phyloP scores from a whole-genome alignment of 2,797 vertebrate genomes.

The Epinephelus awoara region DNA sequence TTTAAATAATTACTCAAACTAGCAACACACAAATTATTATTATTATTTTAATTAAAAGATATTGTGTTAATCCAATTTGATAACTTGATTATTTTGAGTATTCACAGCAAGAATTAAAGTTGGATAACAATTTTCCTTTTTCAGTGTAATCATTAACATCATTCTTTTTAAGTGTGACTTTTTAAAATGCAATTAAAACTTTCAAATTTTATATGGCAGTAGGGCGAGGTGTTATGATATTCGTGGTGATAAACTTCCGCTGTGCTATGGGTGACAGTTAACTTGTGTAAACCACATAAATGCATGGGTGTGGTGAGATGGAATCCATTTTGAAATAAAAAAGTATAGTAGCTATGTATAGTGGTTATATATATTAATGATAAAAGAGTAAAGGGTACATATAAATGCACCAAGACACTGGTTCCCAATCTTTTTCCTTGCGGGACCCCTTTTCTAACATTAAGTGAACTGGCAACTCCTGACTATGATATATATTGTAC shows the following conservation, averaged over 20 bases:
- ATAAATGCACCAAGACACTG: no score
- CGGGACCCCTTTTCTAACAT: no score
- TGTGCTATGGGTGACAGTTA: background rate
- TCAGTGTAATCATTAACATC: no score
- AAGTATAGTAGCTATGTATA: no score
- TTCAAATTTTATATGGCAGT: background rate
- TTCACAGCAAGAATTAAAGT: no score
- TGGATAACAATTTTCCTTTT: background rate
- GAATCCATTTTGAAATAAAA: background rate
- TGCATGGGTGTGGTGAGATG: background rate
- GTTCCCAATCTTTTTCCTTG: no score
- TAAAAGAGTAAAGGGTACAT: no score
- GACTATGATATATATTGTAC: no score
- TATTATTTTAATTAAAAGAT: background rate
- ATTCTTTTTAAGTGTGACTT: background rate
- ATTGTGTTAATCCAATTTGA: background rate
- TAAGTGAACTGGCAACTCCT: no score
- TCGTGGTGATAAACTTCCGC: background rate
- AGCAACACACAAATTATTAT: background rate
- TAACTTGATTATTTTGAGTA: no score
- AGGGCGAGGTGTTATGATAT: slow-evolving; percentile 9
- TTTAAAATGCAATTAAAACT: background rate
- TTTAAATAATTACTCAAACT: background rate
- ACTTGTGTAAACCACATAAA: background rate
- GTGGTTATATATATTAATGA: no score